phyloP scores from a whole-genome alignment of 2,797 vertebrate species.

The Rousettus madagascariensis region DNA sequence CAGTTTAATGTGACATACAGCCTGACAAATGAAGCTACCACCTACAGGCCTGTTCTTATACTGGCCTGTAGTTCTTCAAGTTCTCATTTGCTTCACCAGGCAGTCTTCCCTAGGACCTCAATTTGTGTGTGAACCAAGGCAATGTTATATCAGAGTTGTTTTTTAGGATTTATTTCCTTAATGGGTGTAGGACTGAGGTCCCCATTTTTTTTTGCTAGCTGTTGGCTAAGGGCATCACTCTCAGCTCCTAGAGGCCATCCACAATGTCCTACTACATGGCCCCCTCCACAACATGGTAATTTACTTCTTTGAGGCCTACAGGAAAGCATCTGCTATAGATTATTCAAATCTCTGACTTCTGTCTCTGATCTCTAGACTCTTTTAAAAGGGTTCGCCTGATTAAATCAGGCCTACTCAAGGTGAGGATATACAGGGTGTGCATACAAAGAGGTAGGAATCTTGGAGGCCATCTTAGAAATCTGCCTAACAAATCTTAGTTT shows the following conservation, averaged over 20 bases:
- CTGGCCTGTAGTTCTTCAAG: background rate
- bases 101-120: background rate
- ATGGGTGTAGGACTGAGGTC: background rate
- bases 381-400: background rate
- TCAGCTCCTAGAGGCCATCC: background rate
- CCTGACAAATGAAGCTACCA: background rate
- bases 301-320: background rate
- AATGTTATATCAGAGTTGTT: background rate
- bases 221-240: background rate
- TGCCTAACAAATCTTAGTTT: background rate
- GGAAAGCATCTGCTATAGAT: background rate
- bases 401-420: background rate
- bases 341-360: background rate
- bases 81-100: background rate
- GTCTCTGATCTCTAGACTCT: background rate
- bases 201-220: conserved; percentile 5
- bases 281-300: background rate
- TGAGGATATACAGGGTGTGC: background rate
- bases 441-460: background rate
- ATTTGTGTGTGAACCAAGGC: background rate
- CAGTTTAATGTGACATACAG: background rate
- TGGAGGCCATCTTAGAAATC: background rate
- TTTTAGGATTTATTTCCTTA: background rate
- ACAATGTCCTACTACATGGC: background rate
- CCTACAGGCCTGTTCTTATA: background rate